Conservation (phyloP, 1,140 invertebrate species). For the Saccostrea glomerata region DNA sequence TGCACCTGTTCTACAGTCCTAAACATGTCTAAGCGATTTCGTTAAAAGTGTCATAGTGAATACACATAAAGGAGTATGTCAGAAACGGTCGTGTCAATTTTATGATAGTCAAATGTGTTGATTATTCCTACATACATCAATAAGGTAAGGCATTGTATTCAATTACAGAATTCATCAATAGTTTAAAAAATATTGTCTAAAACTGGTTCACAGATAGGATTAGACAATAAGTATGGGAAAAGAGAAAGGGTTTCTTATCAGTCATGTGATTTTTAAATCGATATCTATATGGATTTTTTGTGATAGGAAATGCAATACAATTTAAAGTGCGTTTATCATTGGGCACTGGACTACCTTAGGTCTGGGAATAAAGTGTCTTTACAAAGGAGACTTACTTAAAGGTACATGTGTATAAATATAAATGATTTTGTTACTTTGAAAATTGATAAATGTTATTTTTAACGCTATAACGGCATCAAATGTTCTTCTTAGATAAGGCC, state of each 20-base stretch:
- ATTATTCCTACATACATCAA: background rate
- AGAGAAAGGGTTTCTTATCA: background rate
- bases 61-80: too few relatives aligned
- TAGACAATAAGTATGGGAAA: background rate
- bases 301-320: background rate
- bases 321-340: background rate
- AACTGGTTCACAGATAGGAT: too few relatives aligned
- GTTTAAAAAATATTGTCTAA: too few relatives aligned
- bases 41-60: background rate
- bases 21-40: background rate
- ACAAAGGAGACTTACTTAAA: background rate
- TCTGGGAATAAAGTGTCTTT: background rate
- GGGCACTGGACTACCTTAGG: background rate
- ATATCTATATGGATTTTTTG: constrained; percentile 7
- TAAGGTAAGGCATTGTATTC: background rate
- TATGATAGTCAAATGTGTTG: background rate
- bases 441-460: background rate
- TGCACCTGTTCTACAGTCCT: background rate
- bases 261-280: constrained; percentile 8
- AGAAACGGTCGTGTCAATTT: too few relatives aligned
- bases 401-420: background rate
- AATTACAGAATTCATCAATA: background rate
- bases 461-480: background rate
- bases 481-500: background rate
- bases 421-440: background rate